Percentiles rank a stretch among this genome's conserved stretches.
These are phyloP conservation scores for Zaprionus kolodkinae DNA, from an alignment of 1,140 invertebrate genomes.

Conservation along the genomic window DNA sequence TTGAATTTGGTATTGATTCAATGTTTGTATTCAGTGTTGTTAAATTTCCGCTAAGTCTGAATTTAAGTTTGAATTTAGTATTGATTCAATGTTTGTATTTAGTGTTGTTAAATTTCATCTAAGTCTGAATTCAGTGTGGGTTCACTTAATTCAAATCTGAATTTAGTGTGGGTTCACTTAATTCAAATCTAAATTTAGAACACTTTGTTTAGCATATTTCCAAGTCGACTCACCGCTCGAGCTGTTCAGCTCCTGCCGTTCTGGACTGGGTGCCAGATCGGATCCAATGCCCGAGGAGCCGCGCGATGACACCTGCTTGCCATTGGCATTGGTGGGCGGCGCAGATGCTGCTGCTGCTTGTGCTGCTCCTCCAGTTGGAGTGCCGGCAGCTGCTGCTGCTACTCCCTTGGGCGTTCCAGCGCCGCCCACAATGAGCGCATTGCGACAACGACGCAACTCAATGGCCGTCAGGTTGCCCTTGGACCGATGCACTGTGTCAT, in stretches of 20 bases:
- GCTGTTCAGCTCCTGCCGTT: constrained; percentile 86
- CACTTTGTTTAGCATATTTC: background rate
- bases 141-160: no score
- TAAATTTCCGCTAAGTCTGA: no score
- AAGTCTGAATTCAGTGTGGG: no score
- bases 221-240: constrained; percentile 84
- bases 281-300: constrained; percentile 93
- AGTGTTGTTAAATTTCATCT: no score
- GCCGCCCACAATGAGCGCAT: constrained; percentile 80
- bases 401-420: constrained; percentile 40
- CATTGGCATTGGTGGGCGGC: constrained; percentile 49
- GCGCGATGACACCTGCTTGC: constrained; percentile 86
- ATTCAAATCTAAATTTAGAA: background rate
- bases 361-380: constrained; percentile 27
- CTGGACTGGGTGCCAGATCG: constrained; percentile 92
- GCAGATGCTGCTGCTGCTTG: constrained; percentile 36
- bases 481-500: constrained; percentile 94
- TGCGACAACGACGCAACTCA: constrained; percentile 89
- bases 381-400: constrained; percentile 44
- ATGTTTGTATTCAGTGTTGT: no score
- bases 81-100: no score
- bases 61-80: no score
- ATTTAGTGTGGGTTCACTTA: no score
- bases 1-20: no score
- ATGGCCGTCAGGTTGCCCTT: constrained; percentile 93